These are phyloP conservation scores for Ataeniobius toweri DNA, from an alignment of 2,797 vertebrate species.

Conservation along the genomic window DNA sequence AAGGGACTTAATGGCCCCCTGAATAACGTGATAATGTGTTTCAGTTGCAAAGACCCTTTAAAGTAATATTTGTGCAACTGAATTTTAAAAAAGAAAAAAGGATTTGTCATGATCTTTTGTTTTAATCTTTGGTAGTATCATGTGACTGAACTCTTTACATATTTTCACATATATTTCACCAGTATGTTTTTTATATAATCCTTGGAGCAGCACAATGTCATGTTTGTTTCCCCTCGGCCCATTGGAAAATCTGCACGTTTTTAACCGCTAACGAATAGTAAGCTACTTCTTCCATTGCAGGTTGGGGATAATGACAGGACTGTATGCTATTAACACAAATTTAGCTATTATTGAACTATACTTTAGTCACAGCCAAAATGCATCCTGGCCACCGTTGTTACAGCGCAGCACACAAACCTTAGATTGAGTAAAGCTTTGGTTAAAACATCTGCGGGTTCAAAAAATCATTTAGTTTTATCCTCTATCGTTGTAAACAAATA, in stretches of 20 bases:
- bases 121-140: not conserved
- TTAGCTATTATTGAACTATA: not conserved
- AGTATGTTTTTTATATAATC: conserved; percentile 63
- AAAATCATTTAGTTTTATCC: conserved; percentile 17
- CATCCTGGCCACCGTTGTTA: not conserved
- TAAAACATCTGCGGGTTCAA: conserved; percentile 16
- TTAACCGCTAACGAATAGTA: conserved; percentile 39
- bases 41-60: too few species aligned
- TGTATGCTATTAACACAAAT: conserved; percentile 2
- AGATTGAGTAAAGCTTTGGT: conserved; percentile 1
- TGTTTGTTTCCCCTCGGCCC: conserved; percentile 53
- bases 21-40: not conserved
- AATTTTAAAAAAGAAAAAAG: not conserved
- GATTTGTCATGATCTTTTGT: not conserved
- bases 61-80: not conserved
- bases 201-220: conserved; percentile 57
- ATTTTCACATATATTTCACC: not conserved
- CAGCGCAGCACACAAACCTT: not conserved
- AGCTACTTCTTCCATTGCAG: conserved; percentile 15
- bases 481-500: conserved; percentile 18
- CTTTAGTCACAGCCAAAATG: not conserved
- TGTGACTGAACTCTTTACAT: not conserved
- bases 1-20: not conserved
- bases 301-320: conserved; percentile 14
- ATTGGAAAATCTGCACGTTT: conserved; percentile 61